These are phyloP conservation scores for Balaenoptera acutorostrata DNA, from an alignment of 2,113 vertebrate genomes.

Conservation along the genomic window DNA sequence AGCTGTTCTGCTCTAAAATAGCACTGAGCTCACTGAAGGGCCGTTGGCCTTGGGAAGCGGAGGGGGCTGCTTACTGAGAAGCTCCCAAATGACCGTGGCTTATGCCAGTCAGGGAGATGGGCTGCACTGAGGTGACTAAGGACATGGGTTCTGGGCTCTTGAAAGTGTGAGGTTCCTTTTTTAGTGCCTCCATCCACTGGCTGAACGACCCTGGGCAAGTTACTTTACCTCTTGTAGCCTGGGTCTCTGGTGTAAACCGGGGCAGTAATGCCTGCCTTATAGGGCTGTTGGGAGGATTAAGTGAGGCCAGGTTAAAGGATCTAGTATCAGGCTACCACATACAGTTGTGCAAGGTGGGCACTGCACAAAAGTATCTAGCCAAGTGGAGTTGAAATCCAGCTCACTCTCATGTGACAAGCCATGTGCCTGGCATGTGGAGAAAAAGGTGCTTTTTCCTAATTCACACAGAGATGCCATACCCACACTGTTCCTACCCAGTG, in stretches of 20 bases:
- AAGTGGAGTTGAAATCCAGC: background rate
- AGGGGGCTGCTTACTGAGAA: background rate
- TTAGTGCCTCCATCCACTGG: background rate
- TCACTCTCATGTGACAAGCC: background rate
- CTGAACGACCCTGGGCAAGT: background rate
- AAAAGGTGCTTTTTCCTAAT: background rate
- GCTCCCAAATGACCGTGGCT: background rate
- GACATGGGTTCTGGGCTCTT: background rate
- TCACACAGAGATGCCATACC: background rate
- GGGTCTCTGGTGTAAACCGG: background rate
- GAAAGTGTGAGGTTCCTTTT: background rate
- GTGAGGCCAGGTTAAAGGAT: background rate
- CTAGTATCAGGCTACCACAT: background rate
- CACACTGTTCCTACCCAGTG: background rate
- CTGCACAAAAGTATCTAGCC: background rate
- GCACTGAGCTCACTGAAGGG: constrained; percentile 10
- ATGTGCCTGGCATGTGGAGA: background rate
- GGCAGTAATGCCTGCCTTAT: background rate
- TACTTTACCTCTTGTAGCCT: background rate
- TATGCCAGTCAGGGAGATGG: background rate
- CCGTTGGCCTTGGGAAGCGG: background rate
- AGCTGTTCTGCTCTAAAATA: constrained; percentile 62
- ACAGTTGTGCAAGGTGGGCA: background rate
- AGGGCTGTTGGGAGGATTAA: background rate
- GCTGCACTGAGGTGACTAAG: background rate